Conservation (phyloP, 2,113 vertebrate species). For the Campylomormyrus numenius region DNA sequence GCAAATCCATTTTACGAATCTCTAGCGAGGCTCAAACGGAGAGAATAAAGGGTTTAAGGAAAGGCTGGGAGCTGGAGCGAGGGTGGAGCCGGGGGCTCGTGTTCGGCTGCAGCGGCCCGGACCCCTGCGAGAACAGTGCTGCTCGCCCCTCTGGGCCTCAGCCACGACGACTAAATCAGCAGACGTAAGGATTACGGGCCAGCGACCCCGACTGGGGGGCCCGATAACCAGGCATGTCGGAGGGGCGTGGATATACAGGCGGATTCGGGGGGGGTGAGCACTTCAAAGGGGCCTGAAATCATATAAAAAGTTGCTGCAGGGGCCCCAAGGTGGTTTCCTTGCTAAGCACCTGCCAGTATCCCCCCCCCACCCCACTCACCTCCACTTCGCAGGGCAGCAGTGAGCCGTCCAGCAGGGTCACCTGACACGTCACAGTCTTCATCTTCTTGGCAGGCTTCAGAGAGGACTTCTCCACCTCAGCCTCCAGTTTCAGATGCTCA, state of each 20-base stretch:
- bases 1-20: background rate
- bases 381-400: constrained; percentile 85
- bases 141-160: background rate
- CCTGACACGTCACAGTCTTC: constrained; percentile 80
- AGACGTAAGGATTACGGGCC: background rate
- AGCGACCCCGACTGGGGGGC: background rate
- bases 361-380: constrained; percentile 59
- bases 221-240: background rate
- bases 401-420: constrained; percentile 76
- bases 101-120: background rate
- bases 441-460: constrained; percentile 78
- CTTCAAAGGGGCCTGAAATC: background rate
- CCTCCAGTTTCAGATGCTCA: constrained; percentile 58
- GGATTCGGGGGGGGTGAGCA: background rate
- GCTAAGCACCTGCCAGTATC: background rate
- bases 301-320: background rate
- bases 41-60: background rate
- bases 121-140: background rate
- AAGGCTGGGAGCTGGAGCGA: background rate
- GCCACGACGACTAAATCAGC: background rate
- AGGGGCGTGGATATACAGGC: background rate
- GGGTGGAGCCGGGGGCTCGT: background rate
- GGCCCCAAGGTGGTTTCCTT: background rate
- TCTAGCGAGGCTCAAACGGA: background rate
- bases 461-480: constrained; percentile 50